phyloP scores from a whole-genome alignment of 2,888 invertebrate species.

The Diaphora mendica region DNA sequence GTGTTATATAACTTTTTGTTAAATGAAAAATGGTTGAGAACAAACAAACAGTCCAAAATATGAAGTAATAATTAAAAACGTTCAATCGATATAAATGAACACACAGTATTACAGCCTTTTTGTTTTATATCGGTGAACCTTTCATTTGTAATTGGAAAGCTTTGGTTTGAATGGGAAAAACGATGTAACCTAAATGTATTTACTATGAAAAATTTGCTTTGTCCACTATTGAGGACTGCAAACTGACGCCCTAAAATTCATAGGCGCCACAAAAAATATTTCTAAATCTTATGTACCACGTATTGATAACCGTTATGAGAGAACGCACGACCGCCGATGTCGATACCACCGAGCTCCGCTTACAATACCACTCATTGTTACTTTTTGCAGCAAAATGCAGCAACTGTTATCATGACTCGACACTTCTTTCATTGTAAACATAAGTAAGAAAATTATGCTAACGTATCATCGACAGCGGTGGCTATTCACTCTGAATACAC shows the following conservation, averaged over 20 bases:
- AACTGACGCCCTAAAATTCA: conserved; percentile 66
- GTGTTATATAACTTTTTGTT: neutral
- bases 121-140: neutral
- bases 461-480: conserved; percentile 67
- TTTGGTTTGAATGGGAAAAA: neutral
- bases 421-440: conserved; percentile 75
- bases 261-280: conserved; percentile 71
- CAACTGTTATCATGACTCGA: conserved; percentile 71
- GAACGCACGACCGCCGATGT: conserved; percentile 73
- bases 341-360: conserved; percentile 46
- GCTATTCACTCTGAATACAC: conserved; percentile 71
- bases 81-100: neutral
- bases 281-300: conserved; percentile 78
- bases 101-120: neutral
- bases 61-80: neutral
- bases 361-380: conserved; percentile 62
- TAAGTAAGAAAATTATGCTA: conserved; percentile 75
- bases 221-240: conserved; percentile 69
- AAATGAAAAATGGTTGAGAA: neutral
- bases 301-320: conserved; percentile 78
- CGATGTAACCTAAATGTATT: neutral
- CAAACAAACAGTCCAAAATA: neutral
- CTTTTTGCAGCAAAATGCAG: conserved; percentile 82
- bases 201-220: neutral
- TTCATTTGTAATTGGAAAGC: neutral